Evolutionary conservation across 2,113 vertebrate genomes (phyloP).

Genomic region (Sorex fumeus): DNA sequence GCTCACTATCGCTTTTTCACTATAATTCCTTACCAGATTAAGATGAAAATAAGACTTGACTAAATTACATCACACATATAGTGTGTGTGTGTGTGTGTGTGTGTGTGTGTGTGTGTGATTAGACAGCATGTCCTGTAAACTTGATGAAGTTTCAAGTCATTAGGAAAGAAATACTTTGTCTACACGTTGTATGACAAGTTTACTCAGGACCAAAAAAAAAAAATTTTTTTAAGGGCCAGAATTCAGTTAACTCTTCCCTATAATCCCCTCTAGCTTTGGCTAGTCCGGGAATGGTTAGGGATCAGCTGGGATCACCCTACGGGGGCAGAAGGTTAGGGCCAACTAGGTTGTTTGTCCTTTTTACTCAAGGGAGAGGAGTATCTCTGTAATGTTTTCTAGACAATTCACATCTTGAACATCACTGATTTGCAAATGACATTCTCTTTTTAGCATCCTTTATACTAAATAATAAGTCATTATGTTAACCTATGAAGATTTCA

Average conservation of each 20-base stretch:
- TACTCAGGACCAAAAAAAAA: not conserved
- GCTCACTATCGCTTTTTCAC: not conserved
- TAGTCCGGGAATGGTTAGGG: not conserved
- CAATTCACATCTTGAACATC: not conserved
- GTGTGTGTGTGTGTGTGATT: not conserved
- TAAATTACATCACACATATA: constrained; percentile 9
- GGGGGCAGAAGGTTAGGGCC: not conserved
- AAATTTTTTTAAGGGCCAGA: not conserved
- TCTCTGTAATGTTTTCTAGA: constrained; percentile 14
- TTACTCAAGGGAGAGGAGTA: not conserved
- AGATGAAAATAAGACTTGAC: not conserved
- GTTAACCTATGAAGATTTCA: constrained; percentile 23
- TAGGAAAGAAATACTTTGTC: constrained; percentile 39
- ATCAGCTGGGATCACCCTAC: not conserved
- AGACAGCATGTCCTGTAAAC: constrained; percentile 34
- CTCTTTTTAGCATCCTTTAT: not conserved
- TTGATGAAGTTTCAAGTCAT: not conserved
- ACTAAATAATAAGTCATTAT: constrained; percentile 10
- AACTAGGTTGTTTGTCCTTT: not conserved
- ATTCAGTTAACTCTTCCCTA: not conserved
- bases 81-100: not conserved
- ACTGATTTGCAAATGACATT: not conserved
- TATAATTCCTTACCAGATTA: not conserved
- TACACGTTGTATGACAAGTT: not conserved
- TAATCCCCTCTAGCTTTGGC: not conserved